Conservation (phyloP, 2,888 invertebrate genomes). For the Aporophyla nigra region DNA sequence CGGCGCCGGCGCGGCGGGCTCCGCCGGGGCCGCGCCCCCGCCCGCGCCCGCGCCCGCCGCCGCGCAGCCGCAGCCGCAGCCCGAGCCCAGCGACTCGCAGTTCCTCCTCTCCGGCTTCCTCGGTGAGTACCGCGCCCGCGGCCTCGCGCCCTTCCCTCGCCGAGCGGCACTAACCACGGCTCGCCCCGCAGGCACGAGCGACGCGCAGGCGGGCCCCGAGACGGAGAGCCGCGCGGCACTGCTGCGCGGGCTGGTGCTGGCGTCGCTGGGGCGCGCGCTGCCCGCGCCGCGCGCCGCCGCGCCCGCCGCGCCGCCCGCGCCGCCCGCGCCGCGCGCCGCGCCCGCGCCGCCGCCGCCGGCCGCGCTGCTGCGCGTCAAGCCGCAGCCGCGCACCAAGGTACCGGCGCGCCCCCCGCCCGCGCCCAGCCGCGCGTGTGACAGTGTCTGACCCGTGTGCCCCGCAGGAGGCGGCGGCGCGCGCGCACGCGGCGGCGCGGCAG, state of each 20-base stretch:
- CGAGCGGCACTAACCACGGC: not conserved
- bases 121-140: conserved; percentile 67
- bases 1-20: conserved; percentile 91
- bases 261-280: conserved; percentile 84
- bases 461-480: conserved; percentile 75
- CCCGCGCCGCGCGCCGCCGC: conserved; percentile 71
- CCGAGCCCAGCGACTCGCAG: conserved; percentile 80
- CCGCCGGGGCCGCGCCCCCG: conserved; percentile 87
- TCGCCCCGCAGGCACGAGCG: conserved; percentile 71
- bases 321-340: conserved; percentile 57
- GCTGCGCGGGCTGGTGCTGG: conserved; percentile 86
- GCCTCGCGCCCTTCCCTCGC: no score
- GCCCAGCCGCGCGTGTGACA: conserved; percentile 38
- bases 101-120: conserved; percentile 84
- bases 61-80: conserved; percentile 83
- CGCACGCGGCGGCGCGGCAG: conserved; percentile 77
- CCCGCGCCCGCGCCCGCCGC: conserved; percentile 80
- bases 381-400: conserved; percentile 86
- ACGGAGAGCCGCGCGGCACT: conserved; percentile 85
- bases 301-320: conserved; percentile 68
- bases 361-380: conserved; percentile 81
- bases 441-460: conserved; percentile 50
- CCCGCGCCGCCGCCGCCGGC: conserved; percentile 72
- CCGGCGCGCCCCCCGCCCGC: conserved; percentile 33
- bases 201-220: conserved; percentile 76